These are phyloP conservation scores for Pontoporia blainvillei DNA, from an alignment of 2,113 vertebrate genomes.

Conservation along the genomic window DNA sequence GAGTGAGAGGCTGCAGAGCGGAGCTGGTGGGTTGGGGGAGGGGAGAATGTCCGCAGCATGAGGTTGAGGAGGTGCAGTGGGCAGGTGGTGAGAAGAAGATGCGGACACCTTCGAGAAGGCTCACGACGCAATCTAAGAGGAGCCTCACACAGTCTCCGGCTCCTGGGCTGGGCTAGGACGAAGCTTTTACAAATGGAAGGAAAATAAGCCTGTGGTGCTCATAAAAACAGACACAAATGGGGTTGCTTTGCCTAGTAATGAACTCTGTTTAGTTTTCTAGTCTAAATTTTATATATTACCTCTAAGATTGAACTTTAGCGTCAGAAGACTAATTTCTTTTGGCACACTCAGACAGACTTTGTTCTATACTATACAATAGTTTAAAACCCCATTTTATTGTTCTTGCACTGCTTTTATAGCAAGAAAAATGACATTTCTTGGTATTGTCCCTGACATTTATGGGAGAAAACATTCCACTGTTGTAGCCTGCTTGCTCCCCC, in stretches of 20 bases:
- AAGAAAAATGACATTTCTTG: constrained; percentile 56
- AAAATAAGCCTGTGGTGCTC: not conserved
- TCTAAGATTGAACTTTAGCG: not conserved
- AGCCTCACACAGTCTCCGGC: not conserved
- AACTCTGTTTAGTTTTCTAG: constrained; percentile 24
- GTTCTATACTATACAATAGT: constrained; percentile 4
- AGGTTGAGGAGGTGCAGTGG: not conserved
- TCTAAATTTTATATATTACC: not conserved
- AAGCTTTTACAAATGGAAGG: not conserved
- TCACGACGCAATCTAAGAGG: not conserved
- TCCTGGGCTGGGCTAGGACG: not conserved
- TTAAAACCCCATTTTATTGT: constrained; percentile 47
- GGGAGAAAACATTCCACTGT: not conserved
- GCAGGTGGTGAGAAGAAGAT: not conserved
- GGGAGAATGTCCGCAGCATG: not conserved
- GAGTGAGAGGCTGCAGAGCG: not conserved
- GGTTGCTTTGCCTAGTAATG: not conserved
- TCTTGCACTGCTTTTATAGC: not conserved
- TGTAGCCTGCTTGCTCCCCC: not conserved
- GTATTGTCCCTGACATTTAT: constrained; percentile 57
- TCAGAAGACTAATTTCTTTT: constrained; percentile 51
- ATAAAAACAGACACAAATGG: not conserved
- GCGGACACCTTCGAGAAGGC: not conserved
- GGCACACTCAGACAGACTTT: not conserved
- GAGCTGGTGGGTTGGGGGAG: not conserved